Base-by-base conservation (phyloP, 2,888 invertebrate genomes). In the Dexiosoma caninum region DNA sequence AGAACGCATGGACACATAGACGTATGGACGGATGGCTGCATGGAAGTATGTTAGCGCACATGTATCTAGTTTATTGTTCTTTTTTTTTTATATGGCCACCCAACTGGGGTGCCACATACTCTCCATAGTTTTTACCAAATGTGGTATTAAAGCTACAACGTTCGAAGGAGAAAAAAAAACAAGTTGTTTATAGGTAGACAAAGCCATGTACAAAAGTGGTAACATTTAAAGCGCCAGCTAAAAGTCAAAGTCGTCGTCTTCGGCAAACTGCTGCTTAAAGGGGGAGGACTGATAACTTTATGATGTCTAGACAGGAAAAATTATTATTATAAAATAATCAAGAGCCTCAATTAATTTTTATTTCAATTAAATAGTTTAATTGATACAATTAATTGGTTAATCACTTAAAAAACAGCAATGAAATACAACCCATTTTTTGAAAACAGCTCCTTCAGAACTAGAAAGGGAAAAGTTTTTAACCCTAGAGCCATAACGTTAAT, bases 161-260 rank as follows among this genome's bases (percentile, higher is more conserved):
- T 35, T 6, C 2, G 42, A n/a, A n/a, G n/a, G n/a, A 14, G 21
- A 12, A 19, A 12, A 42, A 46, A 1, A 55, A 60, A 27, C 27
- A 27, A 35, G 21, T 21, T 35, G 35, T 72, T 66, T 66, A 53
- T 23, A 67, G 53, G 14, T 21, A 74, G 32, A 60, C 53, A 53
- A 37, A 69, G 76, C 12, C 59, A 32, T 76, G 51, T 62, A 69
- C 69, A 69, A 81, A 81, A 77, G 81, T 72, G 81, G 81, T 16
- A 81, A 72, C 67, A 67, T 69, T 57, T 69, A 64, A 57, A 81
- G 81, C 81, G 81, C 81, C 81, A 81, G 71, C 77, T 55, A 57
- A 72, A 69, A 81, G 71, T 72, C 80, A 80, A 71, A 72, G 71
- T 72, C 76, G 55, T 71, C 6, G n/a, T n/a, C n/a, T n/a, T n/a